Evolutionary conservation across 2,888 invertebrate genomes (phyloP), one percentile per base, ranked within the genome.

Genomic region (Idaea straminata): DNA sequence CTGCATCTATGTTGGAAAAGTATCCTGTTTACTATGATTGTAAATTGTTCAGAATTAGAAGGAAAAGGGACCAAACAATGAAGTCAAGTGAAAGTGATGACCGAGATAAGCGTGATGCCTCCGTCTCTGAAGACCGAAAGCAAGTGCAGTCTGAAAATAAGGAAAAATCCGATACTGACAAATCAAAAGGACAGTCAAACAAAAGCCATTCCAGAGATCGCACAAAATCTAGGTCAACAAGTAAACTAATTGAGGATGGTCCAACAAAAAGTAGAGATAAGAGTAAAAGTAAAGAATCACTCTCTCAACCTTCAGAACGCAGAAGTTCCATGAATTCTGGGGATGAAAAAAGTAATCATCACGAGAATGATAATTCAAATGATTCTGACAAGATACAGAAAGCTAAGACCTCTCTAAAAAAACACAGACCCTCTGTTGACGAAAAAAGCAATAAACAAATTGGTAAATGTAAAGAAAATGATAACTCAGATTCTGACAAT

Each of bases 11-110:
- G 75, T 74, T 79, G 62, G 81, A 87, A 16, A 86, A 86, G 65
- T 91, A 92, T 77, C 89, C 91, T 34, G 86, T 91, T 25, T 85
- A 83, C 77, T 79, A 84, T 72, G 78, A 91, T 65, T 91, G 92
- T 72, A 85, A 86, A 69, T 76, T 92, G 57, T 88, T 84, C 65
- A 76, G 83, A 34, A 62, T 69, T 16, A 79, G 87, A 64, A 80
- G 74, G 68, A 74, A 66, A 63, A 62, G 63, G 62, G 60, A 65
- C 38, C 60, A 69, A 38, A 69, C 66, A 61, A 69, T 66, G 60
- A 61, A 57, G 6, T 5, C n/a, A 36, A 38, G 35, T 59, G 59
- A 64, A 59, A 66, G 62, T 61, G 71, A 57, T 16, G n/a, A 38
- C 15, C 69, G 64, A n/a, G 36, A 61, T 3, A 16, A n/a, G 16